These are phyloP conservation scores for Neocrepidodera transversa DNA, from an alignment of 2,888 invertebrate species.

Conservation along the genomic window DNA sequence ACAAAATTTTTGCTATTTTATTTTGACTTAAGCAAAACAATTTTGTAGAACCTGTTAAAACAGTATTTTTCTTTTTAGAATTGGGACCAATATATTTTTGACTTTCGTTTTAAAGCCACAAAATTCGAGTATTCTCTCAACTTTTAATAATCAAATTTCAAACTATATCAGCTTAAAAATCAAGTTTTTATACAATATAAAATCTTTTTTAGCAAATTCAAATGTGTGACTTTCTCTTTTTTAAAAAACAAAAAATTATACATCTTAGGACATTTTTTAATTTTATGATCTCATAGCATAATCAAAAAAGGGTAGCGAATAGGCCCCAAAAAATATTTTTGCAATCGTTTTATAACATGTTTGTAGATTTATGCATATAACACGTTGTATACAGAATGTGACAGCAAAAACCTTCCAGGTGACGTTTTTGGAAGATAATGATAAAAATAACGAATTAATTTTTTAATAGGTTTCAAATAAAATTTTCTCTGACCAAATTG, in stretches of 20 bases:
- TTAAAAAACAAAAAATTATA: constrained; percentile 5
- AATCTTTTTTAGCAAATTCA: constrained; percentile 2
- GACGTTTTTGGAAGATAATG: too few species aligned
- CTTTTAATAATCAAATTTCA: constrained; percentile 5
- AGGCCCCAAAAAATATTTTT: constrained; percentile 54
- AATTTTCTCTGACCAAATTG: too few species aligned
- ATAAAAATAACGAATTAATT: too few species aligned
- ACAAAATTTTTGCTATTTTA: not conserved
- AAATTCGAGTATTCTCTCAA: not conserved
- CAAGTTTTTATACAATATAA: constrained; percentile 4
- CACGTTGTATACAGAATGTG: constrained; percentile 9
- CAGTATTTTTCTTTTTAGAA: not conserved
- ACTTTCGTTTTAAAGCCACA: too few species aligned
- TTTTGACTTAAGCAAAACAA: not conserved
- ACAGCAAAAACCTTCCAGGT: too few species aligned
- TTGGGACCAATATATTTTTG: constrained; percentile 11
- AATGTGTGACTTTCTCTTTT: constrained; percentile 5
- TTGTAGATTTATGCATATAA: constrained; percentile 41
- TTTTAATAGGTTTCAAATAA: too few species aligned
- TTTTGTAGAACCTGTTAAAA: too few species aligned
- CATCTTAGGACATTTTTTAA: constrained; percentile 25
- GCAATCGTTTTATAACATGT: constrained; percentile 54
- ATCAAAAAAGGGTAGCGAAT: constrained; percentile 49
- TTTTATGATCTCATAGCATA: constrained; percentile 53
- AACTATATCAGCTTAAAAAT: constrained; percentile 15